These are phyloP conservation scores for Drosophila vallismaia DNA, from an alignment of 2,888 invertebrate species.

Conservation along the genomic window DNA sequence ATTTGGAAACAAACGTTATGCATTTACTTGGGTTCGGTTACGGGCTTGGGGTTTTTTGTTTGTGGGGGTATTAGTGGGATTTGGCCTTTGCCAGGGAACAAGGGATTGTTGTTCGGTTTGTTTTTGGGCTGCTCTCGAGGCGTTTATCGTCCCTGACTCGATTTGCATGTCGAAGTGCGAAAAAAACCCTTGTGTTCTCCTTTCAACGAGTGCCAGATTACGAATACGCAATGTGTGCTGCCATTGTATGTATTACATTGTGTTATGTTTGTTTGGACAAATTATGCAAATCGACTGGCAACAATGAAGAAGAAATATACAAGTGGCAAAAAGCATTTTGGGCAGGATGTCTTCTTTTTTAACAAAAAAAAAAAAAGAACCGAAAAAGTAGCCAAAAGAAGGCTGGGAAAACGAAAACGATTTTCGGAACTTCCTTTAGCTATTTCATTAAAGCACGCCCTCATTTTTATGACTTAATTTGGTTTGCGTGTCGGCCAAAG, in stretches of 20 bases:
- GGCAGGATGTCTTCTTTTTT: slow-evolving; percentile 1
- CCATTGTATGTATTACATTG: slow-evolving; percentile 70
- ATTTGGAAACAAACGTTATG: slow-evolving; percentile 73
- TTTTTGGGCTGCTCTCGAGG: slow-evolving; percentile 39
- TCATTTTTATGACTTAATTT: slow-evolving; percentile 73
- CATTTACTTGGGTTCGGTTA: slow-evolving; percentile 56
- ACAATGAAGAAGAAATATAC: slow-evolving; percentile 10
- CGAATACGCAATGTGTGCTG: slow-evolving; percentile 71
- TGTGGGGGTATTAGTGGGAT: slow-evolving; percentile 68
- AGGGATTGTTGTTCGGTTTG: slow-evolving; percentile 27
- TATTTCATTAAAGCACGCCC: slow-evolving; percentile 43
- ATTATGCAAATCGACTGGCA: slow-evolving; percentile 72
- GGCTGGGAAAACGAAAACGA: background rate
- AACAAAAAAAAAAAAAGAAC: background rate
- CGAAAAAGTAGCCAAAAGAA: no score
- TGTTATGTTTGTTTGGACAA: slow-evolving; percentile 71
- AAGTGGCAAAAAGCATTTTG: slow-evolving; percentile 33
- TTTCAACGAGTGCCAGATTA: slow-evolving; percentile 66
- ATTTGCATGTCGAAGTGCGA: slow-evolving; percentile 68
- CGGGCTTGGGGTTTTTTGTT: slow-evolving; percentile 4
- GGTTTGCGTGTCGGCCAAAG: slow-evolving; percentile 60
- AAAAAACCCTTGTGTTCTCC: slow-evolving; percentile 49
- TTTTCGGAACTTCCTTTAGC: slow-evolving; percentile 21
- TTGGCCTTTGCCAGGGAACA: slow-evolving; percentile 40
- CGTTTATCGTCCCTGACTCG: slow-evolving; percentile 70